Evolutionary conservation across 1,140 invertebrate species (phyloP).

Genomic region (Zaprionus lachaisei): DNA sequence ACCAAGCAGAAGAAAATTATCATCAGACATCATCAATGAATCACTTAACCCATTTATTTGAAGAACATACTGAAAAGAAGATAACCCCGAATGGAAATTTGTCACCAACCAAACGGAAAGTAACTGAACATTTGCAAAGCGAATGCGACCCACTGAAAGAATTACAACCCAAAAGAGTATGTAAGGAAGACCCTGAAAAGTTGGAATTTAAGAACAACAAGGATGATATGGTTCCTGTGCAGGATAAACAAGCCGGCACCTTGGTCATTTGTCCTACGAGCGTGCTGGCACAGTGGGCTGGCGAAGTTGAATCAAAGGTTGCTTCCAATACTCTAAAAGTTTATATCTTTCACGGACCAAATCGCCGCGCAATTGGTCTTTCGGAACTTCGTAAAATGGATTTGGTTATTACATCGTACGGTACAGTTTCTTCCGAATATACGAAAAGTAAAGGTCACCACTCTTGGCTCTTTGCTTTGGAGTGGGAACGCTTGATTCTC

Average conservation of each 20-base stretch:
- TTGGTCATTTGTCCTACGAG: conserved; percentile 58
- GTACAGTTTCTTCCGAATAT: conserved; percentile 25
- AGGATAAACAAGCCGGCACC: conserved; percentile 26
- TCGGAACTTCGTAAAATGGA: conserved; percentile 23
- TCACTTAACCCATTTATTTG: conserved; percentile 31
- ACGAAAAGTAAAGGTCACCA: neutral
- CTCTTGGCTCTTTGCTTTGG: conserved; percentile 39
- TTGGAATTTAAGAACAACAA: neutral
- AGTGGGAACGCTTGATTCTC: conserved; percentile 55
- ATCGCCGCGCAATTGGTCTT: conserved; percentile 32
- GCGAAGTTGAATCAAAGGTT: conserved; percentile 47
- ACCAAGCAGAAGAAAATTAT: conserved; percentile 16
- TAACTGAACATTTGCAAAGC: neutral
- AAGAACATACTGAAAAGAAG: conserved; percentile 18
- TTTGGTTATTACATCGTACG: conserved; percentile 53
- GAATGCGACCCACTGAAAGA: neutral
- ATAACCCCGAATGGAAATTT: neutral
- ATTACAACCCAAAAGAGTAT: neutral
- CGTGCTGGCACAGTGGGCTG: conserved; percentile 52
- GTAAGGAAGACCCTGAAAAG: neutral
- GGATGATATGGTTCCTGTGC: neutral
- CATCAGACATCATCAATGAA: neutral
- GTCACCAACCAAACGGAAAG: conserved; percentile 18
- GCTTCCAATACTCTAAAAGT: conserved; percentile 21
- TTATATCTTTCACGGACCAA: conserved; percentile 46